Base-by-base conservation (phyloP, 1,140 invertebrate species). In the Euura lappo region DNA sequence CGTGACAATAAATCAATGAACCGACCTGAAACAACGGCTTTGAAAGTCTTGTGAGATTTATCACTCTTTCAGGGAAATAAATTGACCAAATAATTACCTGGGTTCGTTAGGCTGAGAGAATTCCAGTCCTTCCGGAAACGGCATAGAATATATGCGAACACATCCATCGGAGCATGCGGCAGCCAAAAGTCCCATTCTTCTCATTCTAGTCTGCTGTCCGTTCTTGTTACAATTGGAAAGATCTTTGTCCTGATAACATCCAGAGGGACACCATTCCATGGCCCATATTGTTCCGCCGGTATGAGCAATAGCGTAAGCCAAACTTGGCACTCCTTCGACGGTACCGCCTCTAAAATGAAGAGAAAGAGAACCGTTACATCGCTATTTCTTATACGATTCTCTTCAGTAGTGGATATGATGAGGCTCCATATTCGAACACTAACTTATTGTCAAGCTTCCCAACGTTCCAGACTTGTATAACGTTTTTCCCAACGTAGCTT, bases 211-310 rank as follows among this genome's bases (percentile, higher is more conserved):
- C 11, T 77, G 46, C 4, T 69, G 72, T 72, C 74, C 64, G 46
- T 81, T 70, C 13, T 60, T 60, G 10, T 8, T 11, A 60, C 51
- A 11, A 71, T 84, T 80, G 28, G 69, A 73, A 4, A 84, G 71
- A 45, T 70, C 69, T 71, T 78, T 64, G 69, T 85, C 78, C 69
- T 91, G 87, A 74, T 90, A 91, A 76, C 90, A 90, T 42, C 93
- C 93, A 1, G 92, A 93, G 10, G 93, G 93, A 86, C 94, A 95
- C 93, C 93, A 95, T 78, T 91, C 90, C 81, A 94, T 85, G 47
- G 89, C 87, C 92, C 92, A 94, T 10, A 93, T 84, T 6, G 89
- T 89, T n/a, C 94, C 93, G 76, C 85, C 88, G 28, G 92, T 86
- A 78, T 94, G 91, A 45, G 88, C 88, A 68, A 95, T 83, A 2